Evolutionary conservation across 2,888 invertebrate species (phyloP), one percentile per base, ranked within the genome.

Genomic region (Keiferia lycopersicella): DNA sequence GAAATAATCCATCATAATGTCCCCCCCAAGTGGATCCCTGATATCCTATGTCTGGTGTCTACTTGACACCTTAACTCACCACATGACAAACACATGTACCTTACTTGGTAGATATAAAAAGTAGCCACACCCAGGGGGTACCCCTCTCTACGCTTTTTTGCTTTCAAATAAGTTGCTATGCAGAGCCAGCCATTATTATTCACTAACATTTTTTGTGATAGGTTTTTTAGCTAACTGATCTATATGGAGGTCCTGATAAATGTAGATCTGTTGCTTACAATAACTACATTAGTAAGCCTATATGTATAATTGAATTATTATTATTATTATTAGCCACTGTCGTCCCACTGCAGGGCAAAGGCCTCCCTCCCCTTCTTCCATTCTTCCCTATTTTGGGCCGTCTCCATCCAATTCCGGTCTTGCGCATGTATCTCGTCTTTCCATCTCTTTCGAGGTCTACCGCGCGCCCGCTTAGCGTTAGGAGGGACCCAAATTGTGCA

Each of bases 1-100:
- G 45, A 16, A 45, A 45, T 45, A 45, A 45, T 45, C 16, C 45
- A 66, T 56, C 61, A 66, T 64, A 64, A 67, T 67, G 61, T 67
- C 66, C 58, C 66, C 58, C 67, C 66, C 56, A 61, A 38, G 61
- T 18, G 38, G 61, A 53, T 53, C 22, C 22, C 26, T 53, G 11
- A 51, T 51, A 20, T 22, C 51, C 61, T 38, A 57, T 38, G 16
- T 30, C 34, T 57, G 57, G 57, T 57, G 57, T 57, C 14, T 53
- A 53, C 22, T 53, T 53, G 51, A 53, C 51, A 53, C 51, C 51
- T 48, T 18, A 48, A 48, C 18, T 53, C 14, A 53, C 20, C 51
- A 62, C 26, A 62, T 62, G 51, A 51, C 16, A 62, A 18, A 34
- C 61, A 62, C 61, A 51, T 51, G 48, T 60, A 26, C n/a, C 18